phyloP scores from a whole-genome alignment of 2,888 invertebrate genomes.

The Phasia obesa region DNA sequence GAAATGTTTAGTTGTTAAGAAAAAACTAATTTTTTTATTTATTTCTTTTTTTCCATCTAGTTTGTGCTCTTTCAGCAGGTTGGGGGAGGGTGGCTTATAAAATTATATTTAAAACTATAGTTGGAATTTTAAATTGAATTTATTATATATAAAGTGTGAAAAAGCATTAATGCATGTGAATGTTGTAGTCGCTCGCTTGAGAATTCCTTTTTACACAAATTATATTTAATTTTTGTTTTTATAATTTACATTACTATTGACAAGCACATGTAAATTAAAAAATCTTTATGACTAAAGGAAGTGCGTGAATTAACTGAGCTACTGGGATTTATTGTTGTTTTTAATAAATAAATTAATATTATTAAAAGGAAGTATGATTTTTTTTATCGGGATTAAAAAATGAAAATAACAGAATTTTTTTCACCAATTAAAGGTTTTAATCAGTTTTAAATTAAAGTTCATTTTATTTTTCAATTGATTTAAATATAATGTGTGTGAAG shows the following conservation, averaged over 20 bases:
- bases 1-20: constrained; percentile 2
- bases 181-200: constrained; percentile 6
- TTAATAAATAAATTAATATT: neutral
- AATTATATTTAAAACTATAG: constrained; percentile 37
- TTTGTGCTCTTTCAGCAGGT: neutral
- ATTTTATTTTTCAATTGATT: no score
- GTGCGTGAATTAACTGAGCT: neutral
- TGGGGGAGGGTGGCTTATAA: neutral
- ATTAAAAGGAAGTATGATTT: neutral
- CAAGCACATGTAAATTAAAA: neutral
- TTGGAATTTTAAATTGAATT: constrained; percentile 19
- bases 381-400: neutral
- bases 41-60: neutral
- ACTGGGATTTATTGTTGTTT: neutral
- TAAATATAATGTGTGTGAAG: no score
- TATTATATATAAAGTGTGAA: constrained; percentile 15
- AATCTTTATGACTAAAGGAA: neutral
- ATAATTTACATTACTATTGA: neutral
- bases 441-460: no score
- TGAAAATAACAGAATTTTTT: neutral
- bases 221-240: neutral
- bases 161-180: constrained; percentile 33
- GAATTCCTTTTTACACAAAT: neutral
- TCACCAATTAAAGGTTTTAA: no score
- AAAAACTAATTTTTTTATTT: neutral